Base-by-base conservation (phyloP, 2,113 vertebrate species). In the Ibidorhyncha struthersii region DNA sequence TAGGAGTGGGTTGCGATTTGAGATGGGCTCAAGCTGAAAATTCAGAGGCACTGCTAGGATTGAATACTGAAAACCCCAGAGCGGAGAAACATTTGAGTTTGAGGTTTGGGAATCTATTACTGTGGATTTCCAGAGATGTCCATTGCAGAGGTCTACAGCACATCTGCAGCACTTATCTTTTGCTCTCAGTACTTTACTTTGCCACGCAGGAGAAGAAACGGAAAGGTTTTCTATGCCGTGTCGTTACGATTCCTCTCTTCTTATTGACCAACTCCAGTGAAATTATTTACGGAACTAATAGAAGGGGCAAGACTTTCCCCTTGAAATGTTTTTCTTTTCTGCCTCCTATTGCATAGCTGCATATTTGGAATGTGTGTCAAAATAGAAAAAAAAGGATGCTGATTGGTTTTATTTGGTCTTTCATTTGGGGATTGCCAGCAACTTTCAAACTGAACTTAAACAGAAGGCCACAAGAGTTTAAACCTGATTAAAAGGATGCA, bases 401-500 rank as follows among this genome's bases (percentile, higher is more conserved):
- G 87, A 55, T 73, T 32, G 34, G 18, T 90, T 94, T 90, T 59
- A 66, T 87, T 95, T 93, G 78, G 70, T 77, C 62, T 96, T 95
- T 86, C 87, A 62, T 81, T 92, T 82, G 82, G 83, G 59, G n/a
- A 41, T 80, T n/a, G 38, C 58, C 70, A 83, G 84, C 78, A 80
- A 11, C 90, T 96, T 94, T 89, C 74, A 66, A 96, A 66, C 58
- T 80, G 82, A 96, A 86, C 87, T 91, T 71, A 78, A 95, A 29
- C 22, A 85, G 71, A 88, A 94, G 84, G 78, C 95, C 87, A 88
- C 55, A 21, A 93, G 93, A 88, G 62, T 91, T 94, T 94, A 73
- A 96, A 86, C 58, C 74, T 96, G 94, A 96, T 96, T 96, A 96
- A 97, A 97, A 95, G 79, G 87, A 93, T 83, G 87, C 89, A 82